Percentiles rank a stretch among this genome's conserved stretches.
Conservation (phyloP, 2,888 invertebrate species). For the Agonopterix subpropinquella region DNA sequence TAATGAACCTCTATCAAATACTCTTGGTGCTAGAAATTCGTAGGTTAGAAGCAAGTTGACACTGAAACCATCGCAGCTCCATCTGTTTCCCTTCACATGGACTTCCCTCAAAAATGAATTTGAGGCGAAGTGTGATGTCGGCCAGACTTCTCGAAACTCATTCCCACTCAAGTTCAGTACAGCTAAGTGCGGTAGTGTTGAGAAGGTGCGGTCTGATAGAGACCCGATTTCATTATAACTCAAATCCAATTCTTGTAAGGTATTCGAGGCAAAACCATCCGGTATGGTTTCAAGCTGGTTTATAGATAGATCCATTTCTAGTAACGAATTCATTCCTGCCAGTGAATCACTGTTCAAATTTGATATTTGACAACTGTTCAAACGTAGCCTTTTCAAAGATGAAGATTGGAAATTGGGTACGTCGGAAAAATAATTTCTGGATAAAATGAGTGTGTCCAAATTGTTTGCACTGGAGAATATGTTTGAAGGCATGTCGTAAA, state of each 20-base stretch:
- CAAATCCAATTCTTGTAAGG: conserved; percentile 76
- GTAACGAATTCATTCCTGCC: conserved; percentile 72
- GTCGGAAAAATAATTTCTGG: conserved; percentile 78
- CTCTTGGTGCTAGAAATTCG: conserved; percentile 74
- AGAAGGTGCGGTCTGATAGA: conserved; percentile 78
- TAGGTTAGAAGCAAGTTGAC: conserved; percentile 76
- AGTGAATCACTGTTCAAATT: conserved; percentile 67
- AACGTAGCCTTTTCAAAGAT: conserved; percentile 72
- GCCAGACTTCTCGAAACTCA: conserved; percentile 79
- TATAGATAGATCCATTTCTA: conserved; percentile 77
- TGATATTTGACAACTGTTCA: conserved; percentile 80
- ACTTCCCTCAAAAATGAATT: conserved; percentile 77
- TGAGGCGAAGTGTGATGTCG: conserved; percentile 75
- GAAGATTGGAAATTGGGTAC: conserved; percentile 74
- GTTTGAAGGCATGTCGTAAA: conserved; percentile 71
- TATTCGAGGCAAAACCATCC: conserved; percentile 71
- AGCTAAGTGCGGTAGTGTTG: conserved; percentile 76
- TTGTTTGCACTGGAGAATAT: conserved; percentile 74
- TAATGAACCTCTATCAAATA: conserved; percentile 54
- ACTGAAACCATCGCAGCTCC: conserved; percentile 83
- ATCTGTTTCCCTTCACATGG: conserved; percentile 82
- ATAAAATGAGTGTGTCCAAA: conserved; percentile 77
- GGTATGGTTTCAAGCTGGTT: conserved; percentile 80
- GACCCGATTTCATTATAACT: conserved; percentile 76
- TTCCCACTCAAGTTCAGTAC: conserved; percentile 83